Conservation (phyloP, 2,888 invertebrate genomes). For the Chrysomela aeneicollis region DNA sequence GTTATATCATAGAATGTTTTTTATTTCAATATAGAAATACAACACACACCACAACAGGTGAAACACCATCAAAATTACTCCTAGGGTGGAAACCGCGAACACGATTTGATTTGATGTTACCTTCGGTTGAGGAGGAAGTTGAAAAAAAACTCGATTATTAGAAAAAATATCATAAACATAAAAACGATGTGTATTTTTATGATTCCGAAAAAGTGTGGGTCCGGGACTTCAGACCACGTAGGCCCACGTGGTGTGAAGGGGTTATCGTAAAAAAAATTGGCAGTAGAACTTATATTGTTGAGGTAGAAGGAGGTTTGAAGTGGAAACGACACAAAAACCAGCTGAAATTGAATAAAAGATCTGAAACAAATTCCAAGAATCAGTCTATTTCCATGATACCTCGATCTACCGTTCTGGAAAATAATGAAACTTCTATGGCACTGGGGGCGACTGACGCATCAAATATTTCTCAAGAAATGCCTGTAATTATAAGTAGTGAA, state of each 20-base stretch:
- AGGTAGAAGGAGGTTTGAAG: constrained; percentile 10
- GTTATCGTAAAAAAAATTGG: background rate
- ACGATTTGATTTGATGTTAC: too few relatives aligned
- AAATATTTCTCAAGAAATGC: background rate
- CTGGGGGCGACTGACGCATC: constrained; percentile 2
- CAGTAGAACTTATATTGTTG: constrained; percentile 17
- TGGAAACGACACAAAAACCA: constrained; percentile 6
- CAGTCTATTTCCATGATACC: background rate
- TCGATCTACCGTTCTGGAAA: background rate
- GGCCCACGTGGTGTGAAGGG: background rate
- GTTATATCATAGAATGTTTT: constrained; percentile 9
- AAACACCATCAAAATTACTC: too few relatives aligned
- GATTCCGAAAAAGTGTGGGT: constrained; percentile 5
- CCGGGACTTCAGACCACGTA: constrained; percentile 9
- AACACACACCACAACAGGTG: too few relatives aligned
- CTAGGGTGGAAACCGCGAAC: too few relatives aligned
- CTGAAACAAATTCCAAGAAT: background rate
- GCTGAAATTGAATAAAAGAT: background rate
- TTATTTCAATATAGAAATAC: too few relatives aligned
- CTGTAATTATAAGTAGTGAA: background rate
- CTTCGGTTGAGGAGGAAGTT: too few relatives aligned
- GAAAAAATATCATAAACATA: too few relatives aligned
- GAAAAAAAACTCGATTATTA: too few relatives aligned
- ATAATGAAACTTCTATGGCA: background rate
- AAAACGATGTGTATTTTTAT: too few relatives aligned